Conservation (phyloP, 1,140 invertebrate species). For the Philopotamus ludificatus region DNA sequence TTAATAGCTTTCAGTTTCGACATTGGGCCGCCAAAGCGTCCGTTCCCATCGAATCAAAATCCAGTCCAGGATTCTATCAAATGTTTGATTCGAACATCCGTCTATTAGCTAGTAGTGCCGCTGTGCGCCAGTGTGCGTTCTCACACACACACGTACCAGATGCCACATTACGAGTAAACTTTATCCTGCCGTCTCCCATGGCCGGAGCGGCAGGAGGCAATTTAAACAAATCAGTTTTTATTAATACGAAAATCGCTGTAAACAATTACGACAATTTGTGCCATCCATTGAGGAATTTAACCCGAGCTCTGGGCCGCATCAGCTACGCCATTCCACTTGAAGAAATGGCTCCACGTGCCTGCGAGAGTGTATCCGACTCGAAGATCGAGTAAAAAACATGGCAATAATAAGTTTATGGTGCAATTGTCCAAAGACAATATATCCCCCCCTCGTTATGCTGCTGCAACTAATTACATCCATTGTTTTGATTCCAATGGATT, state of each 20-base stretch:
- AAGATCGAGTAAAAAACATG: too few relatives aligned
- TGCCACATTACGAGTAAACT: slow-evolving; percentile 28
- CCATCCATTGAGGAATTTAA: slow-evolving; percentile 30
- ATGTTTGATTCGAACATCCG: background rate
- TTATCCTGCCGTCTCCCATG: slow-evolving; percentile 18
- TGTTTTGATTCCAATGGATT: too few relatives aligned
- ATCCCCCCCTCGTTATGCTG: too few relatives aligned
- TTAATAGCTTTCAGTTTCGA: too few relatives aligned
- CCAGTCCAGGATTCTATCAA: too few relatives aligned
- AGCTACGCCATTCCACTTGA: background rate
- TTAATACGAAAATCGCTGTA: slow-evolving; percentile 42
- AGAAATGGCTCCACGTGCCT: too few relatives aligned
- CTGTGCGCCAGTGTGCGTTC: background rate
- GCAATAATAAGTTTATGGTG: too few relatives aligned
- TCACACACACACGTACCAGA: background rate
- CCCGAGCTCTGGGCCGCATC: slow-evolving; percentile 1
- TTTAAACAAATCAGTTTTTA: slow-evolving; percentile 43
- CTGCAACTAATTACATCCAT: too few relatives aligned
- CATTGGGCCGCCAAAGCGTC: too few relatives aligned
- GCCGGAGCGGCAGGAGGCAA: slow-evolving; percentile 33
- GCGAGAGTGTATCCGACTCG: too few relatives aligned
- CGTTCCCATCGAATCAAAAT: too few relatives aligned
- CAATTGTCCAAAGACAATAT: too few relatives aligned
- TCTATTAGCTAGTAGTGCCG: background rate
- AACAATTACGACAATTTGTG: slow-evolving; percentile 41